A percentile compares a stretch with the other conserved stretches of the same genome.
Conservation (phyloP, 1,140 invertebrate genomes). For the Atta cephalotes region DNA sequence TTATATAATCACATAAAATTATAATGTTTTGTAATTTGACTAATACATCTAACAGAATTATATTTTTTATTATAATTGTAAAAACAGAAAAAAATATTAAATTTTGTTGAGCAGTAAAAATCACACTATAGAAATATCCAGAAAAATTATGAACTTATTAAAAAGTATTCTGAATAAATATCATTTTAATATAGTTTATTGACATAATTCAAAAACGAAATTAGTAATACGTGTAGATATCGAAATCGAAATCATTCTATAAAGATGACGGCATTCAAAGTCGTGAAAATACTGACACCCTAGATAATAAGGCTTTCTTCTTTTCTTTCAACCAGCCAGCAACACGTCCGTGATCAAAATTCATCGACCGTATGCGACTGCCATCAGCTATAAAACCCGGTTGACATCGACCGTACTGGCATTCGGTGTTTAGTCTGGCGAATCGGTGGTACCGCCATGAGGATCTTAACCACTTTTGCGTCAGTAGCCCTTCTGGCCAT, state of each 20-base stretch:
- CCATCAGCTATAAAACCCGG: constrained; percentile 84
- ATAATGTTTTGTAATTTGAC: not conserved
- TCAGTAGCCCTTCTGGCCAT: constrained; percentile 74
- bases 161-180: not conserved
- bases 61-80: not conserved
- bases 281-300: constrained; percentile 79
- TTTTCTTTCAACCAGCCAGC: constrained; percentile 76
- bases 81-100: not conserved
- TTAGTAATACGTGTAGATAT: constrained; percentile 51
- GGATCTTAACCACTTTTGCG: constrained; percentile 73
- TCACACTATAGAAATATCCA: not conserved
- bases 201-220: constrained; percentile 35
- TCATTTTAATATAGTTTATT: not conserved
- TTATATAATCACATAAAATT: not conserved
- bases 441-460: constrained; percentile 81
- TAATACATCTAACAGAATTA: constrained; percentile 16
- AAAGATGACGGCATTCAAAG: constrained; percentile 37
- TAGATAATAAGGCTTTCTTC: constrained; percentile 84
- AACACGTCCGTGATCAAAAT: constrained; percentile 84
- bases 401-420: constrained; percentile 77
- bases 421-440: constrained; percentile 84
- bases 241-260: constrained; percentile 70
- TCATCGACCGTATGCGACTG: constrained; percentile 77
- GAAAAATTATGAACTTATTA: not conserved
- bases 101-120: constrained; percentile 1